Percentiles rank a stretch among this genome's conserved stretches.
These are phyloP conservation scores for Teleiodes luculella DNA, from an alignment of 2,888 invertebrate genomes.

Conservation along the genomic window DNA sequence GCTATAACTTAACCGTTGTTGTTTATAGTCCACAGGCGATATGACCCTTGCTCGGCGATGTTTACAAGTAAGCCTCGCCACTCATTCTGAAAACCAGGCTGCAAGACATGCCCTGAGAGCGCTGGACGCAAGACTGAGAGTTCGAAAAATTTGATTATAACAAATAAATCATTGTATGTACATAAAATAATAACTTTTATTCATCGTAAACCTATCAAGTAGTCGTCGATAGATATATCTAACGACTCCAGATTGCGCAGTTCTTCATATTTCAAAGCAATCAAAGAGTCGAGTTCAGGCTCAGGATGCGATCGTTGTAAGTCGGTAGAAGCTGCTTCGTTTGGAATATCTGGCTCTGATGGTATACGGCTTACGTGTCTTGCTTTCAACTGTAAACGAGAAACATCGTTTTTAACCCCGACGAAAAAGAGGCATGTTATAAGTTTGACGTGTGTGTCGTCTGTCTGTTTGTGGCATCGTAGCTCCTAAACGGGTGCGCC, in stretches of 20 bases:
- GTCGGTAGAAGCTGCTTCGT: constrained; percentile 22
- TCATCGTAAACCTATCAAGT: constrained; percentile 33
- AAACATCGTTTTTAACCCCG: no score
- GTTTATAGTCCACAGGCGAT: constrained; percentile 63
- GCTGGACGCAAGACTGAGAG: constrained; percentile 35
- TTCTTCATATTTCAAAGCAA: constrained; percentile 54
- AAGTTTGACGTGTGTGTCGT: no score
- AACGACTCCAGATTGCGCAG: constrained; percentile 50
- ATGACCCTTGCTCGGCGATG: constrained; percentile 61
- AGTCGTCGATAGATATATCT: constrained; percentile 52
- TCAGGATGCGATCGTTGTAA: constrained; percentile 52
- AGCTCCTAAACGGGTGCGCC: no score
- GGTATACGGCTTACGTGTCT: constrained; percentile 50
- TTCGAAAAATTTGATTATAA: neutral
- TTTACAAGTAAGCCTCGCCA: constrained; percentile 62
- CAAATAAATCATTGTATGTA: neutral
- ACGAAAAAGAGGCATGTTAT: no score
- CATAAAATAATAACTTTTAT: constrained; percentile 22
- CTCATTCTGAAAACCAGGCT: constrained; percentile 54
- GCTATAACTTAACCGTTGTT: no score
- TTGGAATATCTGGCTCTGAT: constrained; percentile 33
- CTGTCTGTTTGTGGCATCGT: no score
- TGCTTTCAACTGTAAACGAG: constrained; percentile 49
- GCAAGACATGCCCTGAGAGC: constrained; percentile 53
- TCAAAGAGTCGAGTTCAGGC: constrained; percentile 49